Conservation (phyloP, 1,140 invertebrate species). For the Cylas formicarius region DNA sequence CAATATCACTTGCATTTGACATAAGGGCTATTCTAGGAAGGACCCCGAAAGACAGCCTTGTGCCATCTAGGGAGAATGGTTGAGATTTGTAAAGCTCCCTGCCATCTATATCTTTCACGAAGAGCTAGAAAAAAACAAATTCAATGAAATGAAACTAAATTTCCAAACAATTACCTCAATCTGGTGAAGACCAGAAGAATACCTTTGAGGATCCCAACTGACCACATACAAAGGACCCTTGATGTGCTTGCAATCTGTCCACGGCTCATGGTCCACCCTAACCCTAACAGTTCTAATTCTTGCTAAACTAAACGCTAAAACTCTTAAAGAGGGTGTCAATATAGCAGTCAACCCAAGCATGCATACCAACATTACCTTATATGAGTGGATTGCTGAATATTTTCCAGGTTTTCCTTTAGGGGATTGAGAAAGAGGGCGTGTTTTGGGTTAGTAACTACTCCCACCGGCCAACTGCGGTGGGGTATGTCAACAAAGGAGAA, state of each 20-base stretch:
- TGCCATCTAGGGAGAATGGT: conserved; percentile 71
- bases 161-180: conserved; percentile 49
- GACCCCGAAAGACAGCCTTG: conserved; percentile 56
- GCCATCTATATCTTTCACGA: conserved; percentile 53
- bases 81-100: conserved; percentile 54
- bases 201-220: conserved; percentile 63
- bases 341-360: background rate
- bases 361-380: conserved; percentile 53
- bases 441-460: conserved; percentile 86
- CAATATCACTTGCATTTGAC: conserved; percentile 62
- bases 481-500: conserved; percentile 81
- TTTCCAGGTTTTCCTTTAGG: conserved; percentile 62
- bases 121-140: conserved; percentile 45
- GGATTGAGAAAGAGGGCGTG: conserved; percentile 67
- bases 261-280: conserved; percentile 56
- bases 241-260: conserved; percentile 53
- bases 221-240: conserved; percentile 65
- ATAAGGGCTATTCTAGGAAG: conserved; percentile 65
- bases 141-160: background rate
- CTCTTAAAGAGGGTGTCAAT: conserved; percentile 42
- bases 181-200: conserved; percentile 59
- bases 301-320: conserved; percentile 66
- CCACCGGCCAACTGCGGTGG: conserved; percentile 72
- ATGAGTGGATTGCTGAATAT: conserved; percentile 66
- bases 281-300: conserved; percentile 56